Evolutionary conservation across 2,113 vertebrate genomes (phyloP).

Genomic region (Phalacrocorax pelagicus): DNA sequence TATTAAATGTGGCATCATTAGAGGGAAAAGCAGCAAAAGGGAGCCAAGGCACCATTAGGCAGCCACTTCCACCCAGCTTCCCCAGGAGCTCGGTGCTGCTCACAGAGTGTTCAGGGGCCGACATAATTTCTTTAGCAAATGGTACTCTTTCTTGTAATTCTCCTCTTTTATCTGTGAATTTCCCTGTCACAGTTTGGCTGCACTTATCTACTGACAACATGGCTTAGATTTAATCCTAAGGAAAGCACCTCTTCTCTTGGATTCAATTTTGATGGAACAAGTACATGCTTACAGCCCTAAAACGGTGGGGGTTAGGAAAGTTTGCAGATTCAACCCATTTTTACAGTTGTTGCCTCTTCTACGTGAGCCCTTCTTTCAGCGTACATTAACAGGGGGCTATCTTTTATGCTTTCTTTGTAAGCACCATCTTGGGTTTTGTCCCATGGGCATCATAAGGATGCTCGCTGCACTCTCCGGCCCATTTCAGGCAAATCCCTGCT

Average conservation of each 20-base stretch:
- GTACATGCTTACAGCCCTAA: rapidly evolving
- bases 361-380: background rate
- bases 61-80: background rate
- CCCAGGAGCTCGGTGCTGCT: background rate
- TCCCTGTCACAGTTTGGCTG: background rate
- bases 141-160: rapidly evolving
- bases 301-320: background rate
- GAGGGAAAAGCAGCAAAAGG: background rate
- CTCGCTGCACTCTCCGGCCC: background rate
- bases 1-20: background rate
- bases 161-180: background rate
- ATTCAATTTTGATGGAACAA: background rate
- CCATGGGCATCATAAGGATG: background rate
- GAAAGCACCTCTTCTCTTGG: background rate
- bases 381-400: rapidly evolving
- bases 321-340: background rate
- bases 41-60: background rate
- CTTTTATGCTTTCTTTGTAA: background rate
- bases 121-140: background rate
- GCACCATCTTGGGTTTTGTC: background rate
- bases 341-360: background rate
- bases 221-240: background rate
- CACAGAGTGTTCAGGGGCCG: rapidly evolving
- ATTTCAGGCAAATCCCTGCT: background rate
- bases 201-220: background rate